phyloP scores from a whole-genome alignment of 2,113 vertebrate genomes.

The Sigmodon hispidus region DNA sequence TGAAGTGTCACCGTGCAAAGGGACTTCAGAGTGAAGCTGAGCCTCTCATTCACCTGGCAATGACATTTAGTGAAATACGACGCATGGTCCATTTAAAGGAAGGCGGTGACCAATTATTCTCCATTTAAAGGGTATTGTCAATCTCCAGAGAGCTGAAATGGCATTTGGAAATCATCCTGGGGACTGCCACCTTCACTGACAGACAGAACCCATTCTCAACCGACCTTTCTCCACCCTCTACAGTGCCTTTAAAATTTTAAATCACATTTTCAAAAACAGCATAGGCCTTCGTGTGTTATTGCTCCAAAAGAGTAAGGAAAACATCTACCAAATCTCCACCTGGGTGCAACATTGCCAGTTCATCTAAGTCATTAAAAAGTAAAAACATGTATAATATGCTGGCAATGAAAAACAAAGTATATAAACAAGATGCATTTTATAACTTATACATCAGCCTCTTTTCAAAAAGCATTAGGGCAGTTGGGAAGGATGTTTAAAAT shows the following conservation, averaged over 20 bases:
- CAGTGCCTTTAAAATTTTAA: conserved; percentile 77
- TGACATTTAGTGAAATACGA: conserved; percentile 81
- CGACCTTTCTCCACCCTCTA: conserved; percentile 55
- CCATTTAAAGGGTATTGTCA: conserved; percentile 79
- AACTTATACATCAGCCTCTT: conserved; percentile 23
- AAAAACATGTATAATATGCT: not conserved
- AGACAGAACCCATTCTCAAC: conserved; percentile 75
- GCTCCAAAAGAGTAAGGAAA: conserved; percentile 51
- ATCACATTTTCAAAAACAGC: conserved; percentile 68
- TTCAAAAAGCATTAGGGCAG: not conserved
- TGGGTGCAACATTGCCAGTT: not conserved
- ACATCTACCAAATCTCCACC: not conserved
- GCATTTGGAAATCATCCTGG: conserved; percentile 76
- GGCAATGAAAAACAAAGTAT: not conserved
- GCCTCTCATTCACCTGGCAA: conserved; percentile 69
- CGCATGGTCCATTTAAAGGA: conserved; percentile 77
- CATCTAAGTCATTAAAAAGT: conserved; percentile 31
- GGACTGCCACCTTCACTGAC: conserved; percentile 46
- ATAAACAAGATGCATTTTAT: conserved; percentile 21
- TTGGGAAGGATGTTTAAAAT: not conserved
- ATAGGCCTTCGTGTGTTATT: not conserved
- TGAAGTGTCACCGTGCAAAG: conserved; percentile 63
- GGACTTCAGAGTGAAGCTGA: conserved; percentile 60
- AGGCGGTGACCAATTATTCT: conserved; percentile 80
- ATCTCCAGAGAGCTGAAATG: conserved; percentile 79